phyloP scores from a whole-genome alignment of 2,888 invertebrate species.

The Nasonia oneida region DNA sequence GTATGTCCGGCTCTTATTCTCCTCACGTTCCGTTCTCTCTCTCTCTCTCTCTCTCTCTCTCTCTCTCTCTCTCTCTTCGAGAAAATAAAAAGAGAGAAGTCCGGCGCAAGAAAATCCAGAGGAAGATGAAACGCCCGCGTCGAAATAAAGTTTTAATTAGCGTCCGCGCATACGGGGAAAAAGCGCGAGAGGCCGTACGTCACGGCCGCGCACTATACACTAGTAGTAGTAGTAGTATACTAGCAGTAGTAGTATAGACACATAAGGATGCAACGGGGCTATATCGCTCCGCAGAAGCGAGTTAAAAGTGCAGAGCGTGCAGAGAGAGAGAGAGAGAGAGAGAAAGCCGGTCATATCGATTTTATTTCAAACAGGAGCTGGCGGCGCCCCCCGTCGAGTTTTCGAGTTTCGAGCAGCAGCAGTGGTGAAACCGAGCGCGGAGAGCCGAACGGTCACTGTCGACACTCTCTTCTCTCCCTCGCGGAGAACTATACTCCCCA shows the following conservation, averaged over 20 bases:
- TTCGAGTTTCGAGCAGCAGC: slow-evolving; percentile 65
- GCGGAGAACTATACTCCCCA: slow-evolving; percentile 16
- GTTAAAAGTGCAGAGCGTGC: slow-evolving; percentile 1
- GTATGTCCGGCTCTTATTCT: slow-evolving; percentile 74
- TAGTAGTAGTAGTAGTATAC: background rate
- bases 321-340: slow-evolving; percentile 28
- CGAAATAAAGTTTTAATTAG: too few species aligned
- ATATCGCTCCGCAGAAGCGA: background rate
- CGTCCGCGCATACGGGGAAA: too few species aligned
- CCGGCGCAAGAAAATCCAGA: slow-evolving; percentile 66
- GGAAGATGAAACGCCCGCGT: slow-evolving; percentile 61
- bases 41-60: slow-evolving; percentile 38
- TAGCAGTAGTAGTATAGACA: background rate
- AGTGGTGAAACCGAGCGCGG: slow-evolving; percentile 59
- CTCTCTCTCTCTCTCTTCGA: background rate
- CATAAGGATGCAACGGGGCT: background rate
- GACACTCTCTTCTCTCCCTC: slow-evolving; percentile 44
- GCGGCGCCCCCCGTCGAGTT: slow-evolving; percentile 60
- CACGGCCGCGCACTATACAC: background rate
- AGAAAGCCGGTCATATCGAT: slow-evolving; percentile 75
- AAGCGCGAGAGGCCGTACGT: background rate
- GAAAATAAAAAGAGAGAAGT: slow-evolving; percentile 68
- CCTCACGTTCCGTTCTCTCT: slow-evolving; percentile 72
- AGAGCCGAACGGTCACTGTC: slow-evolving; percentile 58
- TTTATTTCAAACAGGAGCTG: slow-evolving; percentile 72